Base-by-base conservation (phyloP, 1,140 invertebrate genomes). In the Charaxes varanes region DNA sequence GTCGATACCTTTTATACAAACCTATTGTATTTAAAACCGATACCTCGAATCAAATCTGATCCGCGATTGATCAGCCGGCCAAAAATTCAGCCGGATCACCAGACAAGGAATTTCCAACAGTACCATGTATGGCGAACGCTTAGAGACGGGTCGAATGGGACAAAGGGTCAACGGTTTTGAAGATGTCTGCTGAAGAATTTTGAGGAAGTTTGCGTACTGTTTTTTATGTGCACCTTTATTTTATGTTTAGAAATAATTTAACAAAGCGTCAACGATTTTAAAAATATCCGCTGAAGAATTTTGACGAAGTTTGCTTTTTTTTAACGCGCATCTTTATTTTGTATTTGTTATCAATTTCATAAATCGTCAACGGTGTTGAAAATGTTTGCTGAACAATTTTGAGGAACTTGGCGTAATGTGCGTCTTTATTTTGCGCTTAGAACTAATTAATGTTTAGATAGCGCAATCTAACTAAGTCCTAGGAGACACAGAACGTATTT, bases 181-280 rank as follows among this genome's bases (percentile, higher is more conserved):
- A 31, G 26, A 14, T 27, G 34, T 35, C 31, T 18, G 26, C 13
- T 11, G n/a, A n/a, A 32, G 23, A 8, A 38, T 38, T 13, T 26
- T 7, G 7, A 5, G 3, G 2, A 22, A 3, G 6, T n/a, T 3
- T n/a, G 2, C 21, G 21, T n/a, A 22, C 2, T 3, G 8, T 2
- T 3, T 22, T 22, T 22, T 22, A 22, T 22, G 6, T 22, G 21
- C n/a, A n/a, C n/a, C n/a, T n/a, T n/a, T n/a, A n/a, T n/a, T n/a
- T n/a, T n/a, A n/a, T n/a, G n/a, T n/a, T n/a, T n/a, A n/a, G n/a
- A n/a, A n/a, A n/a, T n/a, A n/a, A n/a, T n/a, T n/a, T n/a, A n/a
- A 49, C 59, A 36, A 30, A 50, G 31, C 43, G 59, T 48, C 52
- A 62, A 62, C 43, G 52, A 44, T 42, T 53, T 53, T 46, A 42